Conservation (phyloP, 2,888 invertebrate species). For the Liodrosophila aerea region DNA sequence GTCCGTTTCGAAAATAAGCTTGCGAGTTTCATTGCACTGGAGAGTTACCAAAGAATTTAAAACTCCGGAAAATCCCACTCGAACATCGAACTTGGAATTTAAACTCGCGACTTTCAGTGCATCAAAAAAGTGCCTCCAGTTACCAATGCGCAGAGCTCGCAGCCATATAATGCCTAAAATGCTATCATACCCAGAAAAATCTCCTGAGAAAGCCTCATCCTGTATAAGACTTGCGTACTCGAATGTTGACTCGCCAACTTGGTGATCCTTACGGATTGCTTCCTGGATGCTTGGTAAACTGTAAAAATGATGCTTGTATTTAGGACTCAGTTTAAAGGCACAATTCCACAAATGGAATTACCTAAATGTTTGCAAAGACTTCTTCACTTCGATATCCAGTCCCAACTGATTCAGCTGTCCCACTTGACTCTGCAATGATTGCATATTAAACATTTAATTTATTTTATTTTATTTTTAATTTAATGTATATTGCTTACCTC, state of each 20-base stretch:
- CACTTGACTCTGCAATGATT: slow-evolving; percentile 33
- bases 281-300: not conserved
- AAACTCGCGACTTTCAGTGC: slow-evolving; percentile 32
- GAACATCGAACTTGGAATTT: slow-evolving; percentile 35
- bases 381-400: slow-evolving; percentile 30
- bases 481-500: slow-evolving; percentile 21
- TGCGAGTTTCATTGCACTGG: slow-evolving; percentile 27
- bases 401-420: slow-evolving; percentile 40
- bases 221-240: slow-evolving; percentile 33
- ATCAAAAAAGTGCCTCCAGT: slow-evolving; percentile 44
- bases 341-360: too few species aligned
- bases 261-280: slow-evolving; percentile 11
- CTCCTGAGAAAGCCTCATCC: slow-evolving; percentile 10
- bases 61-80: slow-evolving; percentile 44
- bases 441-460: not conserved
- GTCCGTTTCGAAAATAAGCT: slow-evolving; percentile 13
- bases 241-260: slow-evolving; percentile 18
- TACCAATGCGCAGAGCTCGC: slow-evolving; percentile 39
- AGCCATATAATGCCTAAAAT: slow-evolving; percentile 46
- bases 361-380: slow-evolving; percentile 21
- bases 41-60: slow-evolving; percentile 16
- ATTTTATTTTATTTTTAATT: too few species aligned
- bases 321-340: too few species aligned
- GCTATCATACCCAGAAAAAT: slow-evolving; percentile 14
- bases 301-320: not conserved